A percentile compares a stretch with the other conserved stretches of the same genome.
phyloP scores from a whole-genome alignment of 2,888 invertebrate species.

The Macroteleia sp. region DNA sequence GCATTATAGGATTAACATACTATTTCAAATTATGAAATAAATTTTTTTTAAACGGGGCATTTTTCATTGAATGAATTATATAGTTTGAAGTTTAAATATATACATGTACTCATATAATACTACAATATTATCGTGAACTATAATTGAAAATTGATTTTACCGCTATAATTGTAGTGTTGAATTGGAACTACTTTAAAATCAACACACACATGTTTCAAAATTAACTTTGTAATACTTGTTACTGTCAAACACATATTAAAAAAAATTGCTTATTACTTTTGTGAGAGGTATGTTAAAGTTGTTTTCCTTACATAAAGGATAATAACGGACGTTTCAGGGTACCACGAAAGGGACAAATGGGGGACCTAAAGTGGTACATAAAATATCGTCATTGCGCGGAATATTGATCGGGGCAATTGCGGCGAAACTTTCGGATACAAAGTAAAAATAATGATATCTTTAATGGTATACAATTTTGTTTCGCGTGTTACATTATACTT shows the following conservation, averaged over 20 bases:
- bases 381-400: constrained; percentile 58
- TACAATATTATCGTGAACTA: not conserved
- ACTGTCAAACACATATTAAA: too few relatives aligned
- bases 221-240: too few relatives aligned
- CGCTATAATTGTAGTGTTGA: constrained; percentile 7
- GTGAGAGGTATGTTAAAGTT: constrained; percentile 28
- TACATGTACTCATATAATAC: too few relatives aligned
- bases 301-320: constrained; percentile 49
- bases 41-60: too few relatives aligned
- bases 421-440: constrained; percentile 57
- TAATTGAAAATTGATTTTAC: not conserved
- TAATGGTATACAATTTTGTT: constrained; percentile 61
- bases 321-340: constrained; percentile 57
- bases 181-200: constrained; percentile 10
- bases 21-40: too few relatives aligned
- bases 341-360: constrained; percentile 46
- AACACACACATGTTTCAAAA: constrained; percentile 1
- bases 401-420: constrained; percentile 62
- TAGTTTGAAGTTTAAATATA: too few relatives aligned
- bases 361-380: constrained; percentile 49
- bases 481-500: constrained; percentile 61
- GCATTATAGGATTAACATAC: too few relatives aligned
- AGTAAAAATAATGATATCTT: constrained; percentile 64
- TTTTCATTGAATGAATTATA: too few relatives aligned
- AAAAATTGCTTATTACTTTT: constrained; percentile 18